Conservation (phyloP, 1,140 invertebrate genomes). For the Brachionus koreanus region DNA sequence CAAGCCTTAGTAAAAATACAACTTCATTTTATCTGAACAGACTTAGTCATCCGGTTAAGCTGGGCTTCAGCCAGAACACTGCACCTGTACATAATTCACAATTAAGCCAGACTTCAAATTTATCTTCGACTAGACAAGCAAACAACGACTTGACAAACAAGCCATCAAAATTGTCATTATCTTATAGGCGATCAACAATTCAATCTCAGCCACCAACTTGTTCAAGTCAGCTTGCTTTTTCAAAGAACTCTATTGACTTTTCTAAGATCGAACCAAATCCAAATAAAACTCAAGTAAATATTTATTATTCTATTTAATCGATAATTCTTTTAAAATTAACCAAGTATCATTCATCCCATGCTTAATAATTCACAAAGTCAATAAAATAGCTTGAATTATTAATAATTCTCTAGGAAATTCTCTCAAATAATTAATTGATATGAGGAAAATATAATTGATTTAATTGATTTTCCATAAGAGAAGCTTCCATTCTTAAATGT, state of each 20-base stretch:
- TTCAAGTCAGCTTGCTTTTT: not conserved
- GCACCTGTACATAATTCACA: not conserved
- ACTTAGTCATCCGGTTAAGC: not conserved
- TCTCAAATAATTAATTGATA: not conserved
- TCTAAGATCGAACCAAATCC: not conserved
- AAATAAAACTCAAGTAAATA: slow-evolving; percentile 25
- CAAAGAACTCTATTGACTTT: not conserved
- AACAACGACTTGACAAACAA: not conserved
- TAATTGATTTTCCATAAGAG: not conserved
- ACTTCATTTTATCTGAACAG: not conserved
- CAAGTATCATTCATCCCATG: not conserved
- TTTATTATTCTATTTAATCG: not conserved
- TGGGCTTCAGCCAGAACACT: not conserved
- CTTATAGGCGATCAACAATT: not conserved
- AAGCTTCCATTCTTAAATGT: not conserved
- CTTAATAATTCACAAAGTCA: not conserved
- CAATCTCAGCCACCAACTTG: not conserved
- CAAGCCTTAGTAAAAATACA: not conserved
- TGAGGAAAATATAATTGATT: not conserved
- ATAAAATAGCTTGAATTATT: not conserved
- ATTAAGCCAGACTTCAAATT: not conserved
- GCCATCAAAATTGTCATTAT: not conserved
- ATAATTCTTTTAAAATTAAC: not conserved
- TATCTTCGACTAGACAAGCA: not conserved
- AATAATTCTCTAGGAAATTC: not conserved